Evolutionary conservation across 2,113 vertebrate species (phyloP).

Genomic region (Casuarius casuarius): DNA sequence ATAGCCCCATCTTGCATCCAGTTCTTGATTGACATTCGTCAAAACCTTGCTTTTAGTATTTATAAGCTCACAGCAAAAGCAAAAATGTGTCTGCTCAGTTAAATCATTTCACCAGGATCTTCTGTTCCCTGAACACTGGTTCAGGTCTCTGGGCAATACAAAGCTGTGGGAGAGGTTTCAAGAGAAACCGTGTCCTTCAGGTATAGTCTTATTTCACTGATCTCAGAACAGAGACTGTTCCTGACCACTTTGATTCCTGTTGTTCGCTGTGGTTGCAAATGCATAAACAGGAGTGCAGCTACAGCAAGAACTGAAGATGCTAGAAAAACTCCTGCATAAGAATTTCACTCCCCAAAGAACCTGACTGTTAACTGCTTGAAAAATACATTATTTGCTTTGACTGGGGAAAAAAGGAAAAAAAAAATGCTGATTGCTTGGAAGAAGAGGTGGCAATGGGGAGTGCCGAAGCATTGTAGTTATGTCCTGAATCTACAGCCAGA

Average conservation of each 20-base stretch:
- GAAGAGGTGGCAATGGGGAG: background rate
- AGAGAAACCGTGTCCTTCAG: background rate
- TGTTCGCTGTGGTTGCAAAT: background rate
- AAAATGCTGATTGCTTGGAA: background rate
- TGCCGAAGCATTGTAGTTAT: background rate
- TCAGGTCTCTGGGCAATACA: background rate
- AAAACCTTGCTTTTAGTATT: background rate
- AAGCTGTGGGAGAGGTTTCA: background rate
- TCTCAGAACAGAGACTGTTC: background rate
- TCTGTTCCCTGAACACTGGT: background rate
- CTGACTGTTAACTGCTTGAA: background rate
- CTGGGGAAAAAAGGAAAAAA: accelerated
- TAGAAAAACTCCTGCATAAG: background rate
- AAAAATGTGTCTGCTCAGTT: background rate
- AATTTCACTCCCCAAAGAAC: background rate
- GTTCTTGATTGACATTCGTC: background rate
- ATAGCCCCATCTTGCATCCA: background rate
- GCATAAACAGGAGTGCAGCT: background rate
- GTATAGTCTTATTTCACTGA: background rate
- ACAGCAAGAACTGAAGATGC: background rate
- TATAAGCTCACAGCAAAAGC: background rate
- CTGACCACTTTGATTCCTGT: background rate
- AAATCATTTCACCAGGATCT: background rate
- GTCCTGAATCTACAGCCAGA: background rate
- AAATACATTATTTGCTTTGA: background rate